Conservation (phyloP, 2,797 vertebrate species). For the Choloepus didactylus region DNA sequence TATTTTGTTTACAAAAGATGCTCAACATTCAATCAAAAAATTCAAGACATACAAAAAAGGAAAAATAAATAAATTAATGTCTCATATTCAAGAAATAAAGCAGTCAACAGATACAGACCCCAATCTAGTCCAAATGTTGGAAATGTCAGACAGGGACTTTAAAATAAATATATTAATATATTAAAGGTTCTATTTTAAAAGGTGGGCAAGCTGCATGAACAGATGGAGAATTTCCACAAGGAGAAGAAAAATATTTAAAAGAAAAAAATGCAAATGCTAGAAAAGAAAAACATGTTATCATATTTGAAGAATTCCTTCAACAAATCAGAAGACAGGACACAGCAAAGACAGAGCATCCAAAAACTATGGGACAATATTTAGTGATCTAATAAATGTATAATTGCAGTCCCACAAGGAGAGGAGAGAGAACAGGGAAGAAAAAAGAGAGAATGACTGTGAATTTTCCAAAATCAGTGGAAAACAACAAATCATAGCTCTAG, state of each 20-base stretch:
- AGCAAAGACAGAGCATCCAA: not conserved
- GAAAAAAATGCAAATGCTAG: conserved; percentile 3
- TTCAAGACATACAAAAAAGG: not conserved
- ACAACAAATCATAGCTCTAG: not conserved
- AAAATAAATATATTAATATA: not conserved
- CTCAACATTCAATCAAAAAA: not conserved
- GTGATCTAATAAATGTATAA: not conserved
- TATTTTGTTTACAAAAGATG: not conserved
- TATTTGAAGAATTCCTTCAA: conserved; percentile 43
- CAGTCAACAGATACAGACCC: not conserved
- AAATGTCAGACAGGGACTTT: not conserved
- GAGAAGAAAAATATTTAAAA: not conserved
- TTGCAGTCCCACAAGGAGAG: not conserved
- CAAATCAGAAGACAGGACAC: not conserved
- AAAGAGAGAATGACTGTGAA: not conserved
- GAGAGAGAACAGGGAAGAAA: not conserved
- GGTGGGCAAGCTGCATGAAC: not conserved
- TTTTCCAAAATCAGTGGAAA: not conserved
- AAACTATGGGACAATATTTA: not conserved
- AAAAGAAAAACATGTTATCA: not conserved
- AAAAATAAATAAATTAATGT: not conserved
- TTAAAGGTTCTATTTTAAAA: not conserved
- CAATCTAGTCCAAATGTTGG: not conserved
- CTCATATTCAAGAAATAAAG: not conserved
- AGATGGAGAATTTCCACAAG: not conserved